A percentile compares a stretch with the other conserved stretches of the same genome.
Conservation (phyloP, 2,888 invertebrate genomes). For the Harpalus rubripes region DNA sequence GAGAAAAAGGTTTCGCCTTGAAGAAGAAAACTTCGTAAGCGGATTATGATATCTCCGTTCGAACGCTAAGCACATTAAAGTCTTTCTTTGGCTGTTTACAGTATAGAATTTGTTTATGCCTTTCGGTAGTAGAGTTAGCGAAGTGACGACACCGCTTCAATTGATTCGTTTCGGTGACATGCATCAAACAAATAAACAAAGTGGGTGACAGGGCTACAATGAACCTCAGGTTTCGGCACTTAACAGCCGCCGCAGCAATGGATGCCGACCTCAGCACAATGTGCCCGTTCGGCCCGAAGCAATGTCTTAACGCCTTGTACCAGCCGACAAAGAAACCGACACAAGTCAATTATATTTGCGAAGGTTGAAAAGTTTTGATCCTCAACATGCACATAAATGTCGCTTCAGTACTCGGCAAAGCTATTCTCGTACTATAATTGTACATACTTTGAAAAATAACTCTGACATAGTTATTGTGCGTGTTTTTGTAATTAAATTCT, state of each 20-base stretch:
- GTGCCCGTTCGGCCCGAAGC: conserved; percentile 14
- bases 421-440: too few relatives aligned
- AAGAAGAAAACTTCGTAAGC: not conserved
- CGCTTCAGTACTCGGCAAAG: too few relatives aligned
- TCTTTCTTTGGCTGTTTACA: not conserved
- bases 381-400: too few relatives aligned
- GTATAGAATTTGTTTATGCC: conserved; percentile 15
- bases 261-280: conserved; percentile 40
- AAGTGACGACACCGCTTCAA: not conserved
- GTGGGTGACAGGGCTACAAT: conserved; percentile 28
- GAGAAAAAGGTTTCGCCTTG: conserved; percentile 8
- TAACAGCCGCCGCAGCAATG: conserved; percentile 38
- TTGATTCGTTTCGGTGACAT: conserved; percentile 3
- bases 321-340: conserved; percentile 29
- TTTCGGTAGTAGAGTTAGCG: conserved; percentile 1
- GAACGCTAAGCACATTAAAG: conserved; percentile 17
- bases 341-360: too few relatives aligned
- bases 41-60: conserved; percentile 43
- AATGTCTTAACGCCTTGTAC: conserved; percentile 16
- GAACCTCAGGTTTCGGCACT: conserved; percentile 40
- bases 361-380: too few relatives aligned
- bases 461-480: too few relatives aligned
- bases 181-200: conserved; percentile 50
- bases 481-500: too few relatives aligned
- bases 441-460: too few relatives aligned